Base-by-base conservation (phyloP, 2,888 invertebrate genomes). In the Atherix ibis region DNA sequence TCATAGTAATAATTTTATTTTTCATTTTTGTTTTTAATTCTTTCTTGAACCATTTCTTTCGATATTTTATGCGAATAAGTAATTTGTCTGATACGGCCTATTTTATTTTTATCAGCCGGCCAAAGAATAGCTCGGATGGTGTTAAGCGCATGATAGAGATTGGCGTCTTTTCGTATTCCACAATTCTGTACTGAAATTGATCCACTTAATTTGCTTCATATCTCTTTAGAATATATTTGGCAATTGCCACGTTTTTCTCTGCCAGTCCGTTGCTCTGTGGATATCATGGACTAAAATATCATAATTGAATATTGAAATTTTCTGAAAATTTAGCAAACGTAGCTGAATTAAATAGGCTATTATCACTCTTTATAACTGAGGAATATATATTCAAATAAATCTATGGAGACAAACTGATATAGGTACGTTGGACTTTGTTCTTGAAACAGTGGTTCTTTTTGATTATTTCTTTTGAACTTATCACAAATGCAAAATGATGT, bases 401-500 rank as follows among this genome's bases (percentile, higher is more conserved):
- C 43, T 26, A 40, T 37, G 8, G 35, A 27, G 8, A 41, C 39
- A 27, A 31, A 37, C 18, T 44, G 35, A 42, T 36, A 46, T 2
- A 43, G 42, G 36, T 41, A 44, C 14, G 39, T 25, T 3, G 44
- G 39, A 9, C 25, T 24, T 10, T 40, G 27, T 12, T 42, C 41
- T 14, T 44, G 42, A 9, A 34, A 13, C 16, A 44, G 31, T 30
- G 42, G 42, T 31, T 46, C 43, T 32, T 42, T 46, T 33, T 32
- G 35, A 31, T 43, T 41, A 18, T 37, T 39, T n/a, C 38, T 35
- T 24, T 24, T 32, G 13, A 37, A 38, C 27, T 37, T 26, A 5
- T 26, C n/a, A 26, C 26, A 26, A 12, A 13, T 26, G 26, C n/a
- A n/a, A n/a, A n/a, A n/a, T n/a, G n/a, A n/a, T n/a, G n/a, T n/a